phyloP scores from a whole-genome alignment of 2,113 vertebrate species.

The Prunella fulvescens region DNA sequence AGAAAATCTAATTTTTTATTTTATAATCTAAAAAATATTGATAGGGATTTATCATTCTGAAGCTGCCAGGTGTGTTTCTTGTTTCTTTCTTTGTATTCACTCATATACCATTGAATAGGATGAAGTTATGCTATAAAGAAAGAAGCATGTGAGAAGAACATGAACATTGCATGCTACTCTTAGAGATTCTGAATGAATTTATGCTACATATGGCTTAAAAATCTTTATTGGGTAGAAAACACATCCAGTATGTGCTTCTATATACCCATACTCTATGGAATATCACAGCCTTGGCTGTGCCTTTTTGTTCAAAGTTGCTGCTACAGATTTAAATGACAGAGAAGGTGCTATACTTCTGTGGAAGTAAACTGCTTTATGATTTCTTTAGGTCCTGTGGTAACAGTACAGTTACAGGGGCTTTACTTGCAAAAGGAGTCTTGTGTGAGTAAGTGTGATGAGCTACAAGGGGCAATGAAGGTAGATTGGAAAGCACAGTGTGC shows the following conservation, averaged over 20 bases:
- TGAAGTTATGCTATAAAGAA: neutral
- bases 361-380: neutral
- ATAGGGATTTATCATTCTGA: neutral
- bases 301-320: neutral
- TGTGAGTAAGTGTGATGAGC: neutral
- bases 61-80: neutral
- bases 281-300: neutral
- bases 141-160: neutral
- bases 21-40: neutral
- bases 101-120: neutral
- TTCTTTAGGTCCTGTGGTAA: neutral
- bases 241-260: fast-evolving
- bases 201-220: neutral
- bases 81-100: neutral
- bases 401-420: neutral
- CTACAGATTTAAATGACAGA: neutral
- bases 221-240: neutral
- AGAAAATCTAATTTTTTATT: neutral
- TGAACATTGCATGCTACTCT: neutral
- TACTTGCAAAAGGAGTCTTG: neutral
- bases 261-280: neutral
- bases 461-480: neutral
- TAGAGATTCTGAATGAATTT: neutral
- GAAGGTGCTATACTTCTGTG: neutral
- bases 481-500: neutral